Base-by-base conservation (phyloP, 2,888 invertebrate genomes). In the Taphrorychus bicolor region DNA sequence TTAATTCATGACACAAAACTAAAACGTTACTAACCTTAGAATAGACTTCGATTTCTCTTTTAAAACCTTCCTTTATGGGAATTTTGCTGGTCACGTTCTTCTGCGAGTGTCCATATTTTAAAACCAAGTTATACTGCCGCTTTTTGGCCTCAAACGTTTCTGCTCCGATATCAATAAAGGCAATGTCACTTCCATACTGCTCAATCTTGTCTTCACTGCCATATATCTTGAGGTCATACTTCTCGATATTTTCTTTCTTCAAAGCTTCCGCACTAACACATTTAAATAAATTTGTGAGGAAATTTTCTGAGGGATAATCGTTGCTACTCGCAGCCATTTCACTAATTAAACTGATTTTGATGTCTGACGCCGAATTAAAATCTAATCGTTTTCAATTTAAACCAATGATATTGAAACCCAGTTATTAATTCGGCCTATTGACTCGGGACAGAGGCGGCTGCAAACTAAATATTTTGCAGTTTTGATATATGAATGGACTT, bases 251-350 rank as follows among this genome's bases (percentile, higher is more conserved):
- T 17, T 70, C 66, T 19, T 52, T 66, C 54, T 42, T 62, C 5
- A 70, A 53, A 9, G 70, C 66, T 24, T 70, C 70, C 5, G 54
- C 66, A 54, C 70, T 70, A 0, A 70, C 70, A 53, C 66, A 70
- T 42, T 56, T 70, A 21, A 52, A 66, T 18, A 70, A 21, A 51
- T 70, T 59, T 4, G 32, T 62, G 17, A 70, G 17, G 2, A 70
- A 56, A 5, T 59, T 40, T 40, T 65, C 65, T 17, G 53, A 41
- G n/a, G 19, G 45, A 3, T 51, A 7, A 32, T 32, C 32, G 3
- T 7, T 32, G 32, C 9, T 32, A 11, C 11, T 32, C 11, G 32
- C 11, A 11, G 32, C 32, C 32, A 32, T 32, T 32, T 7, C 11
- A 32, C 32, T 11, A 32, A 32, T 32, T 32, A 32, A 32, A 32